Percentiles rank a stretch among this genome's conserved stretches.
These are phyloP conservation scores for Crematogaster levior DNA, from an alignment of 2,888 invertebrate genomes.

Conservation along the genomic window DNA sequence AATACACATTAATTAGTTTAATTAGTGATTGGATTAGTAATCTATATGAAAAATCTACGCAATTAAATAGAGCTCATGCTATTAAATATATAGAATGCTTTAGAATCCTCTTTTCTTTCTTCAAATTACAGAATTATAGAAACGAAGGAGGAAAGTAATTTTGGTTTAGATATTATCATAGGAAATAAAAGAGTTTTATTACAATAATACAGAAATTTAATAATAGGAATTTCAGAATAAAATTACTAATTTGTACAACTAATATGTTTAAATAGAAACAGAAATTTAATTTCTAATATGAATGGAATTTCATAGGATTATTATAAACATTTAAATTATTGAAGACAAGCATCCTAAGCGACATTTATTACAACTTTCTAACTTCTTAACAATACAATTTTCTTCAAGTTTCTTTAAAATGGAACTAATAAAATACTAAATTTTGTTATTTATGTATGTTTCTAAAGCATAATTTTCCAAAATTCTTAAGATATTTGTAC, in stretches of 20 bases:
- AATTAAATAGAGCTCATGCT: not conserved
- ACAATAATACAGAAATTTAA: not conserved
- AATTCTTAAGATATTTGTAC: not conserved
- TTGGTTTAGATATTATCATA: not conserved
- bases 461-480: not conserved
- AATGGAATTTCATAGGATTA: not conserved
- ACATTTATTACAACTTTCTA: not conserved
- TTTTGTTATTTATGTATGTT: not conserved
- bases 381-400: not conserved
- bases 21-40: not conserved
- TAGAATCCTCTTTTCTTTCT: not conserved
- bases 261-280: not conserved
- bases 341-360: not conserved
- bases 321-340: not conserved
- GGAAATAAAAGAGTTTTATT: not conserved
- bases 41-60: not conserved
- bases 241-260: not conserved
- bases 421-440: not conserved
- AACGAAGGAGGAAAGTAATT: not conserved
- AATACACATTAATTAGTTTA: constrained; percentile 2
- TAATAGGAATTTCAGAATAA: not conserved
- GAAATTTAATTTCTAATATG: not conserved
- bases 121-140: not conserved
- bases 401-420: not conserved
- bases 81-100: not conserved